phyloP scores from a whole-genome alignment of 2,888 invertebrate species.

The Taphrorychus bicolor region DNA sequence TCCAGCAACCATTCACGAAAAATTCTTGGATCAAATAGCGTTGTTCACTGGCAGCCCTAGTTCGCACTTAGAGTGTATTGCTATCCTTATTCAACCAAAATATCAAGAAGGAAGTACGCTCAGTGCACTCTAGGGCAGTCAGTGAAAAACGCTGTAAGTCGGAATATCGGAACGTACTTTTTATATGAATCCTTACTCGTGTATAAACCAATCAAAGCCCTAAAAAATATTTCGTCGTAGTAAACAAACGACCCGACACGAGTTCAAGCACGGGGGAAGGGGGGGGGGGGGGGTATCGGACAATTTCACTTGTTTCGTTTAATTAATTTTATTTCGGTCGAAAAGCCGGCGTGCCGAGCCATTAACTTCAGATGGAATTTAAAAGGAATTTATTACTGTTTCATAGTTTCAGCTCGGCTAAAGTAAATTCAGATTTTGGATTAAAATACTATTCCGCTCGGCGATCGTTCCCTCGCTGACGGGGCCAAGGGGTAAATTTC shows the following conservation, averaged over 20 bases:
- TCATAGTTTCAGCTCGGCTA: conserved; percentile 30
- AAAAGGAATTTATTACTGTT: conserved; percentile 37
- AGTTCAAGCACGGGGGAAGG: conserved; percentile 22
- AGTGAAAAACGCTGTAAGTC: no score
- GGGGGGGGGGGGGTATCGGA: no score
- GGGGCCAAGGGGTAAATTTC: background rate
- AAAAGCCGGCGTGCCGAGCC: conserved; percentile 27
- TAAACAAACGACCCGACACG: conserved; percentile 21
- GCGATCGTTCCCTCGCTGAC: conserved; percentile 8
- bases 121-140: no score
- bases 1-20: no score
- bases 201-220: no score
- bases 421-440: conserved; percentile 31
- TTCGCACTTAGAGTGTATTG: no score
- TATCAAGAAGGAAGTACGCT: no score
- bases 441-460: conserved; percentile 24
- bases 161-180: no score
- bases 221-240: conserved; percentile 13
- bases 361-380: conserved; percentile 35
- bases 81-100: no score
- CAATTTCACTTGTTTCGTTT: conserved; percentile 38
- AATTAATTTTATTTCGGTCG: conserved; percentile 39
- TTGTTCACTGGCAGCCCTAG: no score
- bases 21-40: no score
- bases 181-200: no score